A percentile compares a stretch with the other conserved stretches of the same genome.
phyloP scores from a whole-genome alignment of 2,888 invertebrate genomes.

The Agrilus biguttatus region DNA sequence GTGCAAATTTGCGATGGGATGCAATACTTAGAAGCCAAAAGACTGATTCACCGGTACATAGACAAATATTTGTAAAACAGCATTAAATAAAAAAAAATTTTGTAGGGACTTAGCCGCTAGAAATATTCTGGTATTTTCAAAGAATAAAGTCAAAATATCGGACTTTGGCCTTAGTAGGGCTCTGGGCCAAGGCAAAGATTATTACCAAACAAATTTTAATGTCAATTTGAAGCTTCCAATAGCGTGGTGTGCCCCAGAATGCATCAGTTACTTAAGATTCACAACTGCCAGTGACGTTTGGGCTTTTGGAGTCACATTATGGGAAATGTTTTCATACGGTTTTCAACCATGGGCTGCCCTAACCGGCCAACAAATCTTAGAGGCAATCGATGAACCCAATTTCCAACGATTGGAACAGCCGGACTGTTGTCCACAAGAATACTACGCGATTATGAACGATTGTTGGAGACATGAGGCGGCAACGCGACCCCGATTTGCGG shows the following conservation, averaged over 20 bases:
- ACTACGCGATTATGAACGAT: constrained; percentile 82
- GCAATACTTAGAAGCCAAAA: constrained; percentile 90
- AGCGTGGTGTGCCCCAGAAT: constrained; percentile 99
- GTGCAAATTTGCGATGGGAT: constrained; percentile 95
- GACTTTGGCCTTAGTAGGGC: constrained; percentile 95
- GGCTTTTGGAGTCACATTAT: constrained; percentile 93
- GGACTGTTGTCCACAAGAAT: constrained; percentile 87
- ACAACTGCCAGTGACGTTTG: constrained; percentile 96
- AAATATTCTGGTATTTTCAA: constrained; percentile 93
- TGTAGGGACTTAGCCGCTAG: constrained; percentile 88
- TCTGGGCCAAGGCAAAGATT: constrained; percentile 94
- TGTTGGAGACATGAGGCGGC: constrained; percentile 93
- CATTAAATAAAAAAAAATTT: constrained; percentile 11
- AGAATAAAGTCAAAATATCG: constrained; percentile 94
- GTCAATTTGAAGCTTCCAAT: constrained; percentile 94
- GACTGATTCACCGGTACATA: constrained; percentile 77
- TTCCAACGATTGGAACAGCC: constrained; percentile 84
- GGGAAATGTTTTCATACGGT: constrained; percentile 99
- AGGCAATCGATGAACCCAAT: constrained; percentile 88
- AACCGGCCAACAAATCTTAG: constrained; percentile 78
- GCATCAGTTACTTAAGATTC: constrained; percentile 88
- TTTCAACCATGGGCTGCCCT: constrained; percentile 96
- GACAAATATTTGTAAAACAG: not conserved
- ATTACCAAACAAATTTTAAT: constrained; percentile 96
- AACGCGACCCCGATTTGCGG: constrained; percentile 79